Evolutionary conservation across 1,140 invertebrate species (phyloP), one percentile per base, ranked within the genome.

Genomic region (Orchesella cincta): DNA sequence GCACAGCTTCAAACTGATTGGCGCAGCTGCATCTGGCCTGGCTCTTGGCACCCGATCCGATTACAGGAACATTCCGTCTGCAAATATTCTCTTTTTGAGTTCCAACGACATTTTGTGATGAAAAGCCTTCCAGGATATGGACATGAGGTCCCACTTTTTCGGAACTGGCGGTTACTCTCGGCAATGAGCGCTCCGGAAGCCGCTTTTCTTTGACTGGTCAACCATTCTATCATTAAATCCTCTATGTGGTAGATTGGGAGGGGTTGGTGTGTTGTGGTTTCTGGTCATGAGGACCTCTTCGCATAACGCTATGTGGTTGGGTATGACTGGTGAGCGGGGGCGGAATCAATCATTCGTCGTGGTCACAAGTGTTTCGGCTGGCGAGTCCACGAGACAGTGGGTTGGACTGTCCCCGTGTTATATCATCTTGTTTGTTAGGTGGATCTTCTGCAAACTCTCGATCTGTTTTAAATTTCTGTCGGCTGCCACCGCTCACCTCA

Each of bases 381-480:
- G 83, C 75, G 85, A 85, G 46, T 86, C 83, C 34, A 86, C 85
- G 18, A 86, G 18, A 86, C 81, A 67, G 86, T 86, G 16, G 84
- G 84, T 14, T 85, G 85, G 57, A 86, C 85, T 51, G 81, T 82
- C 18, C 83, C 84, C 0, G 82, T 81, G 20, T 81, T 81, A 39
- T 75, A 74, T n/a, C n/a, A n/a, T n/a, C n/a, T n/a, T n/a, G n/a
- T n/a, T 75, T 75, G 28, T 81, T 80, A 29, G 83, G 79, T 34
- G 81, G 83, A 81, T 94, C 93, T 79, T 93, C 91, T 73, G 93
- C 93, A 83, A 95, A 95, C 85, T 96, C 94, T 2, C 93, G 95
- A 84, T 96, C 94, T 0, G 94, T 96, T 64, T 93, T 94, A 78
- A 96, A 94, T 87, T 95, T 93, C 0, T 93, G 95, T 1, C 93